Evolutionary conservation across 2,888 invertebrate genomes (phyloP).

Genomic region (Silvanus unidentatus): DNA sequence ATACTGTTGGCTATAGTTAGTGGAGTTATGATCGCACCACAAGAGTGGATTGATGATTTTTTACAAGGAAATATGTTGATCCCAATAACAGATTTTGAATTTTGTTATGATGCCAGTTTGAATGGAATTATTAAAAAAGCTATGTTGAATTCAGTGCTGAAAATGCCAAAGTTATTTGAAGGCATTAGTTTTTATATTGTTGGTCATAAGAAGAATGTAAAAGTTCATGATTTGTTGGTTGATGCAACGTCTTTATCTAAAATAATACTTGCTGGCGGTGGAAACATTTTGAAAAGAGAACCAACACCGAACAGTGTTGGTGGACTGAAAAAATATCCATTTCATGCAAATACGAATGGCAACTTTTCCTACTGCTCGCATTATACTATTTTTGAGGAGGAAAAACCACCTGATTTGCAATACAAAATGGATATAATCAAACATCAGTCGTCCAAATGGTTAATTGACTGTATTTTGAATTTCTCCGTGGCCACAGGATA

Average conservation of each 20-base stretch:
- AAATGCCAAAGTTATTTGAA: conserved; percentile 35
- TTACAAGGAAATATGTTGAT: conserved; percentile 21
- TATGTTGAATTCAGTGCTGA: conserved; percentile 29
- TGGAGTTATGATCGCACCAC: conserved; percentile 30
- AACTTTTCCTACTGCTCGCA: conserved; percentile 24
- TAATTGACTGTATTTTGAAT: conserved; percentile 33
- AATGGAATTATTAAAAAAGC: conserved; percentile 27
- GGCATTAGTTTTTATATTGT: conserved; percentile 34
- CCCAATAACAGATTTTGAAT: conserved; percentile 19
- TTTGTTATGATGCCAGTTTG: conserved; percentile 18
- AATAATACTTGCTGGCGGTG: too few species aligned
- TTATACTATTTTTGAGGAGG: conserved; percentile 34
- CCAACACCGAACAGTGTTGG: conserved; percentile 29
- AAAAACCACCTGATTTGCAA: conserved; percentile 24
- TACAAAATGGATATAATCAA: conserved; percentile 33
- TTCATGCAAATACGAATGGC: conserved; percentile 18
- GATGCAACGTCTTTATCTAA: too few species aligned
- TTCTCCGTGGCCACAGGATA: too few species aligned
- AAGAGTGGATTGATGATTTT: conserved; percentile 28
- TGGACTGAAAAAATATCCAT: conserved; percentile 18
- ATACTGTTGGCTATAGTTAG: conserved; percentile 31
- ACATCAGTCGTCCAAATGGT: conserved; percentile 34
- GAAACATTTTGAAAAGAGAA: conserved; percentile 28
- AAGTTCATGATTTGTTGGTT: conserved; percentile 15
- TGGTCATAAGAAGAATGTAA: conserved; percentile 18